Conservation (phyloP, 2,113 vertebrate genomes). For the Corythaixoides concolor region DNA sequence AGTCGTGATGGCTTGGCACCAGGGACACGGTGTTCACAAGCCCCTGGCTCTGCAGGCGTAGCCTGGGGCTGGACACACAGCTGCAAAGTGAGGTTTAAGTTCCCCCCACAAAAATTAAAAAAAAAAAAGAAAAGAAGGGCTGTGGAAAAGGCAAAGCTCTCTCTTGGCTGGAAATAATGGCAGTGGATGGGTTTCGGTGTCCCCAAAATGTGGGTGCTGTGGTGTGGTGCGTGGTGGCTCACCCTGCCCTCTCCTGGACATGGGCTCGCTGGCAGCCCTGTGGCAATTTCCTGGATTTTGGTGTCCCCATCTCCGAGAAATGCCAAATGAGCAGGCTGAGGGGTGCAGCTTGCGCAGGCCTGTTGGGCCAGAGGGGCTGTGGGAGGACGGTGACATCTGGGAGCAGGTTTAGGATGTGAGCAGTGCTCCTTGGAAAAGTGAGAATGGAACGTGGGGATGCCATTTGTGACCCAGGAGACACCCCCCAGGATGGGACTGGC, state of each 20-base stretch:
- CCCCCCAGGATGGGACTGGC: neutral
- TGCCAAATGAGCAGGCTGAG: neutral
- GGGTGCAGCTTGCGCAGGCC: neutral
- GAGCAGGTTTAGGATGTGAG: neutral
- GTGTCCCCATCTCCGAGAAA: neutral
- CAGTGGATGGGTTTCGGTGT: rapidly evolving
- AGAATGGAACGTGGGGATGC: neutral
- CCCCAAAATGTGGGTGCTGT: neutral
- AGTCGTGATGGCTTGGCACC: neutral
- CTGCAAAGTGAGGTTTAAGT: neutral
- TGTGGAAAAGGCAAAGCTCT: neutral
- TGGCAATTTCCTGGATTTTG: neutral
- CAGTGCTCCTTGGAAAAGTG: rapidly evolving
- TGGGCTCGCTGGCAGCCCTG: neutral
- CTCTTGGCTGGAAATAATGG: neutral
- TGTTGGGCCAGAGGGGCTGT: neutral
- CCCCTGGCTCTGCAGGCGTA: neutral
- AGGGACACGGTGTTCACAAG: neutral
- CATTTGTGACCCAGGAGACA: neutral
- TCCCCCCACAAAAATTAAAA: too few species aligned
- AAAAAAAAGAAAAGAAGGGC: too few species aligned
- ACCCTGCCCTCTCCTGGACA: constrained; percentile 39
- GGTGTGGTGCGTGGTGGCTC: rapidly evolving
- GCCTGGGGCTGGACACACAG: neutral
- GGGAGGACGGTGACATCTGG: rapidly evolving